Conservation (phyloP, 2,113 vertebrate genomes). For the Lasiurus borealis region DNA sequence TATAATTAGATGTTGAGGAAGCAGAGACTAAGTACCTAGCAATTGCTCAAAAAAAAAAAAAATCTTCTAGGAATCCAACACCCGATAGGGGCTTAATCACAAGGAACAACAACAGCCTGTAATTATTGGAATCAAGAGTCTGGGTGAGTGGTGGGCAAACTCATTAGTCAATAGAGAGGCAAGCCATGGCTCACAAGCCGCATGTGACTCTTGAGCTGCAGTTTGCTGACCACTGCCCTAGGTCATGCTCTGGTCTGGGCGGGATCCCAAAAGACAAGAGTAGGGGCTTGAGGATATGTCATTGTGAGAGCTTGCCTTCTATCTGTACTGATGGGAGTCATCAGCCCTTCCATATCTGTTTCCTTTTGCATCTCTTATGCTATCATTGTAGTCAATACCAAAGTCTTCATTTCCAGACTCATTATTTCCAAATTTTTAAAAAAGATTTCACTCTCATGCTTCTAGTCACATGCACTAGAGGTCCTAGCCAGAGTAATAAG, state of each 20-base stretch:
- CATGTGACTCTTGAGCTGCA: no score
- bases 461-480: not conserved
- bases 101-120: no score
- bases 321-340: not conserved
- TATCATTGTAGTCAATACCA: not conserved
- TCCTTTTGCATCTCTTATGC: not conserved
- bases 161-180: no score
- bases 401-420: not conserved
- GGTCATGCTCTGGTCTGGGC: not conserved
- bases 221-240: no score
- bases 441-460: not conserved
- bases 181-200: no score
- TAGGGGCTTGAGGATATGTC: not conserved
- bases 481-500: not conserved
- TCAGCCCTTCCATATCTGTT: not conserved
- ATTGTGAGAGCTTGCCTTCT: not conserved
- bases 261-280: not conserved
- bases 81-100: no score
- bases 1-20: slow-evolving; percentile 28
- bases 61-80: not conserved
- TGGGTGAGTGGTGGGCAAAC: no score
- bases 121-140: no score
- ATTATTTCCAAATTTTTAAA: not conserved
- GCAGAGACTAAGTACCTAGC: slow-evolving; percentile 4
- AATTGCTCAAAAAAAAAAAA: not conserved